These are phyloP conservation scores for Helicoverpa assulta DNA, from an alignment of 2,888 invertebrate species.

Conservation along the genomic window DNA sequence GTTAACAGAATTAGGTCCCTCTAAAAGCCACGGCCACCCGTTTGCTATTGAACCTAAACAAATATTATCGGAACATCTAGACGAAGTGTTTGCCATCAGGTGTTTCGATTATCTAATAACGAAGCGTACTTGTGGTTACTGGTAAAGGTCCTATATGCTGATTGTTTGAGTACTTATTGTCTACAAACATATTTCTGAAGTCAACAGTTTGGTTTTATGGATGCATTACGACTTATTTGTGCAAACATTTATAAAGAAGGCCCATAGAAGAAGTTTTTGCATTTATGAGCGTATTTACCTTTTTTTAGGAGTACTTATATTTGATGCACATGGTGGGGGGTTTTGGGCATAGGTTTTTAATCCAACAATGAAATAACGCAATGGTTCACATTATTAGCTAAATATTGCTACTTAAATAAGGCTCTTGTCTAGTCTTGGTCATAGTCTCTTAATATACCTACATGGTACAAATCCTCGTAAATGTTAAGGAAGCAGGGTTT, in stretches of 20 bases:
- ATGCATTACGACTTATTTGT: background rate
- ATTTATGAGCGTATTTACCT: no score
- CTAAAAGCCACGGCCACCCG: conserved; percentile 7
- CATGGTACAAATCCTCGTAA: no score
- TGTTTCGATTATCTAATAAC: conserved; percentile 25
- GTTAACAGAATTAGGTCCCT: conserved; percentile 29
- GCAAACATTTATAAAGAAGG: no score
- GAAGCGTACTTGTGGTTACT: background rate
- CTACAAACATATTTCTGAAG: background rate
- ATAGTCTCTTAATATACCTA: no score
- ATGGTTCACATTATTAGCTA: no score
- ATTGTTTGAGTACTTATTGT: background rate
- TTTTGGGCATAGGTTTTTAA: no score
- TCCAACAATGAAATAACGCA: no score
- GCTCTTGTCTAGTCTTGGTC: no score
- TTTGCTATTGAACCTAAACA: conserved; percentile 44
- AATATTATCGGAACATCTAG: conserved; percentile 38
- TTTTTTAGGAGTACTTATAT: no score
- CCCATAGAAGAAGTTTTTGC: no score
- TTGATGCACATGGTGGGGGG: no score
- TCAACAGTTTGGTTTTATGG: background rate
- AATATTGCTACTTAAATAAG: no score
- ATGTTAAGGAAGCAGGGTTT: background rate
- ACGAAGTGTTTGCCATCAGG: conserved; percentile 26
- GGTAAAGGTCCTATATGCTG: background rate